Percentiles rank a stretch among this genome's conserved stretches.
phyloP scores from a whole-genome alignment of 2,888 invertebrate genomes.

The Amiota communis region DNA sequence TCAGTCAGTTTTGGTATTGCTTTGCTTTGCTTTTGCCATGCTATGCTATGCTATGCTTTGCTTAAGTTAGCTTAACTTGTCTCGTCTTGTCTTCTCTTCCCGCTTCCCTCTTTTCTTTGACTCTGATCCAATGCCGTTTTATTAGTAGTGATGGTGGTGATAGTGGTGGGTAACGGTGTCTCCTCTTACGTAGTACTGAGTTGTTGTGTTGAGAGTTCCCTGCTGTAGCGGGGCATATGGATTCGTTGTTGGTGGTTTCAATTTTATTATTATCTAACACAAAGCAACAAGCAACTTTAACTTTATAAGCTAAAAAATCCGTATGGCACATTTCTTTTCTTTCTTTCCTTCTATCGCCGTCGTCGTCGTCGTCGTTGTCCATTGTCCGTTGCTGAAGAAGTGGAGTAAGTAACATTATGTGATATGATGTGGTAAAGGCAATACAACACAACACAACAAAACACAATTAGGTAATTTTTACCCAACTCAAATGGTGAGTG shows the following conservation, averaged over 20 bases:
- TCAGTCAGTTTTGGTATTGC: not conserved
- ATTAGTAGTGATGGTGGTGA: constrained; percentile 26
- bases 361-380: not conserved
- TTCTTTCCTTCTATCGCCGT: constrained; percentile 36
- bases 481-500: constrained; percentile 25
- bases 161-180: constrained; percentile 41
- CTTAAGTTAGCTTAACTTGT: constrained; percentile 60
- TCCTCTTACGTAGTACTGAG: no score
- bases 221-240: no score
- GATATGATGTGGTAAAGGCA: constrained; percentile 28
- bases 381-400: constrained; percentile 45
- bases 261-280: constrained; percentile 60
- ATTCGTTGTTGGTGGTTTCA: constrained; percentile 1
- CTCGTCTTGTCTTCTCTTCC: constrained; percentile 37
- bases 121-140: constrained; percentile 55
- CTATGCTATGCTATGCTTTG: constrained; percentile 50
- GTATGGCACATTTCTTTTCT: constrained; percentile 59
- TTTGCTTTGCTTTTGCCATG: constrained; percentile 68
- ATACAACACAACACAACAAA: constrained; percentile 21
- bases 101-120: constrained; percentile 34
- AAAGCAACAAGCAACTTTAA: constrained; percentile 34
- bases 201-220: no score
- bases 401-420: constrained; percentile 48
- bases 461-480: constrained; percentile 67
- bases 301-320: constrained; percentile 17